Evolutionary conservation across 2,888 invertebrate genomes (phyloP).

Genomic region (Noctua fimbriata): DNA sequence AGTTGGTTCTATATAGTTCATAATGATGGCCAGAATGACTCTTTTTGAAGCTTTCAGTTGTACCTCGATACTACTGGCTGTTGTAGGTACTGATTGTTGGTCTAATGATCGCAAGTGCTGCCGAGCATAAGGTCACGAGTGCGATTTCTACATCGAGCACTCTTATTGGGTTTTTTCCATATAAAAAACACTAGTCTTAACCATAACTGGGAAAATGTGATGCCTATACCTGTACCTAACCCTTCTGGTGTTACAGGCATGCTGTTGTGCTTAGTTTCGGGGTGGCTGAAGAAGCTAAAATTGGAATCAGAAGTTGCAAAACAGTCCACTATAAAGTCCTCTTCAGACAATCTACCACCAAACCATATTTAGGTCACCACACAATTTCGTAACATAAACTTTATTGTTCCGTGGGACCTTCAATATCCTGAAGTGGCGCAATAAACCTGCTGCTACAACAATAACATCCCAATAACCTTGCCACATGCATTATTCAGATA

Average conservation of each 20-base stretch:
- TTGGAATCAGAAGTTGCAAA: background rate
- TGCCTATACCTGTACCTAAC: background rate
- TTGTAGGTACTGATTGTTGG: background rate
- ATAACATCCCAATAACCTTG: slow-evolving; percentile 13
- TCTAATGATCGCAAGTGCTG: background rate
- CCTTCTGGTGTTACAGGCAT: background rate
- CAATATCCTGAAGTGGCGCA: slow-evolving; percentile 48
- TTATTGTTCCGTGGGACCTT: slow-evolving; percentile 49
- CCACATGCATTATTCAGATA: slow-evolving; percentile 39
- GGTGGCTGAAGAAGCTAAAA: background rate
- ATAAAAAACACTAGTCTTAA: background rate
- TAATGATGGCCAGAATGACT: background rate
- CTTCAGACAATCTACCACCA: background rate
- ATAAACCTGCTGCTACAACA: slow-evolving; percentile 32
- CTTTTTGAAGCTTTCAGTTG: background rate
- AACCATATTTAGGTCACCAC: slow-evolving; percentile 43
- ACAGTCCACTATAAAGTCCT: background rate
- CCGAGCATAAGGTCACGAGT: background rate
- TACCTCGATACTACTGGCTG: background rate
- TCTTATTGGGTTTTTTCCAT: background rate
- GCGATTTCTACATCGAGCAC: background rate
- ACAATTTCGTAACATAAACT: slow-evolving; percentile 46
- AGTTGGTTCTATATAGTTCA: background rate
- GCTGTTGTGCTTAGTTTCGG: background rate
- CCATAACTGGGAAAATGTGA: background rate